Percentiles rank a stretch among this genome's conserved stretches.
Conservation (phyloP, 2,797 vertebrate species). For the Amblyraja radiata region DNA sequence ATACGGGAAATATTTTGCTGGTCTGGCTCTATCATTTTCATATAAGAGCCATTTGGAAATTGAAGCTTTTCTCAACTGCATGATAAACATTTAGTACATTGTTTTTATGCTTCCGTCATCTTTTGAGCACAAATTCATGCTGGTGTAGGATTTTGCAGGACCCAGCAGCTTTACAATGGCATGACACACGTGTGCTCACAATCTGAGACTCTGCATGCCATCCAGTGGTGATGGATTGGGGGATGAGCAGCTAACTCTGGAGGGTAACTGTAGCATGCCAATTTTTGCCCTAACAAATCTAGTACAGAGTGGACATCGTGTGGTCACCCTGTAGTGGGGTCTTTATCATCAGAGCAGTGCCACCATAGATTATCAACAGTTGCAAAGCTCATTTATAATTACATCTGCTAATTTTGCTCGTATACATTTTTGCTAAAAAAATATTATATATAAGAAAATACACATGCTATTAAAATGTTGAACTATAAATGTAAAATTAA, state of each 20-base stretch:
- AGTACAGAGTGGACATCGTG: neutral
- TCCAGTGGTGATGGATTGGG: neutral
- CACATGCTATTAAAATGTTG: neutral
- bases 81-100: neutral
- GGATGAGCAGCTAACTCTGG: neutral
- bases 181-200: neutral
- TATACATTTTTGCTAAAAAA: neutral
- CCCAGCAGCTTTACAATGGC: neutral
- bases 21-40: neutral
- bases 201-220: neutral
- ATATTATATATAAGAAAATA: neutral
- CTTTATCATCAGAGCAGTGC: neutral
- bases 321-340: neutral
- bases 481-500: constrained; percentile 8
- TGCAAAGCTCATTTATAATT: neutral
- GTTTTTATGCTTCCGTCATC: neutral
- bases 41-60: neutral
- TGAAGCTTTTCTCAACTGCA: neutral
- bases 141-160: neutral
- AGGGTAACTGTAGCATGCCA: neutral
- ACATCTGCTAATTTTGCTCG: neutral
- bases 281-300: neutral
- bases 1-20: neutral
- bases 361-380: neutral
- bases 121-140: neutral